Base-by-base conservation (phyloP, 2,113 vertebrate genomes). In the Rutilus rutilus region DNA sequence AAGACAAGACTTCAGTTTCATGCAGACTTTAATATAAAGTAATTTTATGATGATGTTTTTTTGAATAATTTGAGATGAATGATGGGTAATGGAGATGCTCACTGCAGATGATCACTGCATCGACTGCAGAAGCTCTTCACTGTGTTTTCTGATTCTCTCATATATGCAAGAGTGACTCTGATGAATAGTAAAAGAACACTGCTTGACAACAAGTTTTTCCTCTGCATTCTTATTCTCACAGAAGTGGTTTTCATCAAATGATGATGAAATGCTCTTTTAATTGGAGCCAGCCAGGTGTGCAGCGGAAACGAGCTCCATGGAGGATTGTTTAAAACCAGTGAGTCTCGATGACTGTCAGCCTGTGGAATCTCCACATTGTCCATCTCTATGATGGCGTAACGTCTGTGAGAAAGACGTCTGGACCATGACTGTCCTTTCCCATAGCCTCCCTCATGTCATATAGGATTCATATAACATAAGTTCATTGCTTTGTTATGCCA, bases 291-390 rank as follows among this genome's bases (percentile, higher is more conserved):
- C 45, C 85, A 11, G 74, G 27, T 45, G 59, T 80, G 77, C 86
- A 87, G 83, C 7, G 87, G 85, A 85, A 88, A 77, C 76, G 25
- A 25, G 27, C 15, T 25, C 33, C 17, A 2, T 60, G 82, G 60
- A 78, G 78, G 76, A 88, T 89, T 90, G 86, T 90, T 67, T 90
- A 17, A 75, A 88, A 73, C 62, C 69, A 73, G 42, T 86, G 86
- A 52, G 64, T 77, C 60, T 85, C 42, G 57, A 84, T 90, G 79
- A 85, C 69, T 85, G 59, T 89, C 45, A 64, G 62, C 85, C 71
- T 71, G 50, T 87, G 85, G 83, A 91, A 92, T 90, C 74, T 89
- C 59, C 30, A 57, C 33, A 88, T 87, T 78, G 87, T 90, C 89
- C 54, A 23, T 57, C 54, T 57, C 6, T 57, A 23, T 8, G 54